Evolutionary conservation across 2,113 vertebrate genomes (phyloP), one percentile per base, ranked within the genome.

Genomic region (Naja naja): DNA sequence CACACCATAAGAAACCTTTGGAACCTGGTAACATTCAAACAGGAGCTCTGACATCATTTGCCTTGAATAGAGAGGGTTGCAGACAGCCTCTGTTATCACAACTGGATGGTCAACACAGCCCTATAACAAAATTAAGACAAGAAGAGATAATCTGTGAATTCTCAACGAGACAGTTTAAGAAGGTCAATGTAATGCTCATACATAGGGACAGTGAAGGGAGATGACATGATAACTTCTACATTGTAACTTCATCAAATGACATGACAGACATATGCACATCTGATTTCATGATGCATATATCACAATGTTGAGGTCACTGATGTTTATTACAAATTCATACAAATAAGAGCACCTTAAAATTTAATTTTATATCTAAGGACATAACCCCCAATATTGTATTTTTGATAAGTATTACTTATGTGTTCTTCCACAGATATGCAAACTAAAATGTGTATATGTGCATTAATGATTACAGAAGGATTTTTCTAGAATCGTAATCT

Each of bases 1-100:
- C 64, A 99, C 96, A 0, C 99, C 99, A 10, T 99, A 99, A 12
- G 98, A 98, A 85, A 99, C 98, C 54, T 98, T 98, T 0, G 99
- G 99, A n/a, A 99, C 98, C 5, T 97, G 95, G 1, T 99, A 99
- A 94, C 99, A 99, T 91, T 99, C 99, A 0, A 99, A 99, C 43
- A 99, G 98, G 27, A 99, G 97, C 96, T 99, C 99, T 0, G 98
- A 97, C 96, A 99, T 98, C 94, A 98, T 98, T 85, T 98, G 98
- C 45, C 98, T 96, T 0, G 98, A 98, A 94, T 98, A 98, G 0
- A 98, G 95, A 3, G 98, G 98, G 91, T 98, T 98, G 93, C 98
- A 98, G 47, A 98, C 98, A 0, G 98, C 98, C 96, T 98, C 98
- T 6, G 98, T 98, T 93, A 98, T 93, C 92, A 98, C 97, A 87